Evolutionary conservation across 2,888 invertebrate genomes (phyloP).

Genomic region (Keiferia lycopersicella): DNA sequence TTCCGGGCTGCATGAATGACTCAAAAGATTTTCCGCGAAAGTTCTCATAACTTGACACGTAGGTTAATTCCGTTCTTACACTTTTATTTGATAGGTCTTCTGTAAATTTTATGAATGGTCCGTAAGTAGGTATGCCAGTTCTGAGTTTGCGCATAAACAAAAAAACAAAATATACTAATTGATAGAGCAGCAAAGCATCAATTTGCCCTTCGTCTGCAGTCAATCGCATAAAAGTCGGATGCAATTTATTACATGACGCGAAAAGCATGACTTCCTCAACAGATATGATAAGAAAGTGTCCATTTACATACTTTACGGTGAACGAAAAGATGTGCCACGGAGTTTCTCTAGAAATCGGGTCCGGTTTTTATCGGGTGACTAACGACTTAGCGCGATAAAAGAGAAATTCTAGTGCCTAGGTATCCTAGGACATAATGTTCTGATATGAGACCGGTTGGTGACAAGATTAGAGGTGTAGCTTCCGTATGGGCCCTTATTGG

Average conservation of each 20-base stretch:
- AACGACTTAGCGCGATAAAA: constrained; percentile 24
- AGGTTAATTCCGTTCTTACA: too few relatives aligned
- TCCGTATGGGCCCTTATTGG: constrained; percentile 3
- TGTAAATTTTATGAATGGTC: too few relatives aligned
- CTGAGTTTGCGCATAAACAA: too few relatives aligned
- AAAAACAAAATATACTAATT: neutral
- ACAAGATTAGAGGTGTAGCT: constrained; percentile 12
- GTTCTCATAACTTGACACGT: too few relatives aligned
- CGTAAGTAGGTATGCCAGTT: too few relatives aligned
- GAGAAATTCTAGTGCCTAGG: constrained; percentile 21
- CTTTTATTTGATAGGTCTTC: too few relatives aligned
- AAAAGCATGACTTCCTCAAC: neutral
- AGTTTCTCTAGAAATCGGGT: constrained; percentile 22
- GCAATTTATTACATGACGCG: constrained; percentile 1
- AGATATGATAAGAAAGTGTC: constrained; percentile 17
- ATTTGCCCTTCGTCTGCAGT: neutral
- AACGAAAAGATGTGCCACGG: constrained; percentile 21
- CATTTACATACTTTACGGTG: constrained; percentile 12
- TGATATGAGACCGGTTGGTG: constrained; percentile 17
- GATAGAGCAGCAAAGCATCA: neutral
- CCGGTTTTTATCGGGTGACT: constrained; percentile 26
- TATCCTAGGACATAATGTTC: constrained; percentile 16
- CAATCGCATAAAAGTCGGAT: neutral
- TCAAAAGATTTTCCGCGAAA: too few relatives aligned
- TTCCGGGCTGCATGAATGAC: too few relatives aligned